Evolutionary conservation across 2,797 vertebrate species (phyloP).

Genomic region (Xyrichtys novacula): DNA sequence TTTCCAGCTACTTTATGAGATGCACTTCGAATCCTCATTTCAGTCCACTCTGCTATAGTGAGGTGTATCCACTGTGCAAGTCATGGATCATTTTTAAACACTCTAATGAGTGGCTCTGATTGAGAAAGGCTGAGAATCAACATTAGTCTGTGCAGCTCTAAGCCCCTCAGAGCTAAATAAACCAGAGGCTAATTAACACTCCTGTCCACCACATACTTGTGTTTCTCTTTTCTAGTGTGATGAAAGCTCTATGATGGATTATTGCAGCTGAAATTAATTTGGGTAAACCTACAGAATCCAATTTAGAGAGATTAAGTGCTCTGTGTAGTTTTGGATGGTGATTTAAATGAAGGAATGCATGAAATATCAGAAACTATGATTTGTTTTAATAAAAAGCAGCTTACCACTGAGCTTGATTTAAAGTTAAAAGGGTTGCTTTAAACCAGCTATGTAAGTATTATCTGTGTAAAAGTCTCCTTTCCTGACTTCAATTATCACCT

Average conservation of each 20-base stretch:
- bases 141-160: not conserved
- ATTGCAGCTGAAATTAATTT: not conserved
- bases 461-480: too few relatives aligned
- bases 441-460: too few relatives aligned
- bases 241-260: not conserved
- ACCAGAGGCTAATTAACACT: not conserved
- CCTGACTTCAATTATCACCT: too few relatives aligned
- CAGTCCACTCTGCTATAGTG: not conserved
- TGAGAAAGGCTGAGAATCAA: not conserved
- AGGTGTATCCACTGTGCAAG: not conserved
- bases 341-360: not conserved
- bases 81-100: conserved; percentile 4
- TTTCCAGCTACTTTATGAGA: not conserved
- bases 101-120: not conserved
- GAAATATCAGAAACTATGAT: not conserved
- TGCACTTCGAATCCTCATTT: not conserved
- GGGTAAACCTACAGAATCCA: not conserved
- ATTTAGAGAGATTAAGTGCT: not conserved
- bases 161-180: not conserved
- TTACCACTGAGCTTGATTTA: not conserved
- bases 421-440: too few relatives aligned
- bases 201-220: not conserved
- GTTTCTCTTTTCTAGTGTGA: not conserved
- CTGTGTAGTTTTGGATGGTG: not conserved
- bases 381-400: not conserved